These are phyloP conservation scores for Hippocampus abdominalis DNA, from an alignment of 2,113 vertebrate species.

Conservation along the genomic window DNA sequence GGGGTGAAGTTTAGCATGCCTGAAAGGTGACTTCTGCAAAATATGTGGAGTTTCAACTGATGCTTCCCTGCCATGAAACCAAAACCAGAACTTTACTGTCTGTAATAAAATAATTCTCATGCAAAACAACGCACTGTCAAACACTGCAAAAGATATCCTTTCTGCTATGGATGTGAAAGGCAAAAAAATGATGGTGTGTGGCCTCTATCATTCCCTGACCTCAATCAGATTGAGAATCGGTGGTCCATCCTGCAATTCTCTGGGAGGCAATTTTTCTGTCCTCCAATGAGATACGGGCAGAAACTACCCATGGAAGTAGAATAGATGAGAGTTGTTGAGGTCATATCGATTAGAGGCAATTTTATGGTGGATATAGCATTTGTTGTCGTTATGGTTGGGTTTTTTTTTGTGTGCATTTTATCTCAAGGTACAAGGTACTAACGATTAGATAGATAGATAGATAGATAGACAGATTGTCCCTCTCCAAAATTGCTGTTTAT, in stretches of 20 bases:
- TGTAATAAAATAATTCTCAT: not conserved
- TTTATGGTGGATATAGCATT: not conserved
- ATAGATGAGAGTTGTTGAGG: not conserved
- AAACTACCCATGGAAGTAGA: not conserved
- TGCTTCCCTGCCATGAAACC: not conserved
- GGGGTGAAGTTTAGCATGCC: too few species aligned
- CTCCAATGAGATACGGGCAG: not conserved
- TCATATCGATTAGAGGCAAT: not conserved
- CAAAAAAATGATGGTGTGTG: not conserved
- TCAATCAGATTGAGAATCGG: not conserved
- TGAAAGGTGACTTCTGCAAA: not conserved
- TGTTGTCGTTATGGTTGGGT: too few species aligned
- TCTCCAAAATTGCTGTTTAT: too few species aligned
- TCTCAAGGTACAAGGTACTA: not conserved
- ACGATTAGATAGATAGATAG: too few species aligned
- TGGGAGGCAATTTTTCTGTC: not conserved
- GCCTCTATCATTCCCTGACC: not conserved
- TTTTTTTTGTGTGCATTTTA: not conserved
- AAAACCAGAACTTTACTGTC: not conserved
- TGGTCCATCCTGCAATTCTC: not conserved
- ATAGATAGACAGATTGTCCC: too few species aligned
- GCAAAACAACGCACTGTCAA: not conserved
- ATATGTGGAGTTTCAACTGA: not conserved
- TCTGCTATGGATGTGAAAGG: not conserved
- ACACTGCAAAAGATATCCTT: not conserved